Conservation (phyloP, 2,113 vertebrate species). For the Eurystomus gularis region DNA sequence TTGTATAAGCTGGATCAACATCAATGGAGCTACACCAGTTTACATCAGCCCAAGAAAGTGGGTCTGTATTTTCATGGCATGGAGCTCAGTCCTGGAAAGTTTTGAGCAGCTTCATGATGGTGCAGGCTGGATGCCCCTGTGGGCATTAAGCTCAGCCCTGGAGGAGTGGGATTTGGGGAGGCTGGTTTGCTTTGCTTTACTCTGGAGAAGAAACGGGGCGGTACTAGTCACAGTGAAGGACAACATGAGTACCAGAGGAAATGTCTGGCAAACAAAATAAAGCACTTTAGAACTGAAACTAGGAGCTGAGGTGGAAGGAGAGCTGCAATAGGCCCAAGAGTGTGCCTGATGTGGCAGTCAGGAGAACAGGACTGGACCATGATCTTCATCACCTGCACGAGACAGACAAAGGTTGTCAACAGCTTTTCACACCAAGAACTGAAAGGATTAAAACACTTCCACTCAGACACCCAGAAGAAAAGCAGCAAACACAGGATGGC, state of each 20-base stretch:
- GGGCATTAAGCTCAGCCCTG: background rate
- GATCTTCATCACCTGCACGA: background rate
- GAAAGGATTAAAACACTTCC: background rate
- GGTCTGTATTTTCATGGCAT: background rate
- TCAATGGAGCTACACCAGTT: background rate
- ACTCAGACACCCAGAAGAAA: background rate
- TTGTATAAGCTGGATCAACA: background rate
- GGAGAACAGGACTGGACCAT: background rate
- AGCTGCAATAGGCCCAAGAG: background rate
- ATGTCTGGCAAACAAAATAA: background rate
- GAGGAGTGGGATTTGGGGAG: background rate
- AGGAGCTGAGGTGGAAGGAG: background rate
- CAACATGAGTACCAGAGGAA: background rate
- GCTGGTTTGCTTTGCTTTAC: background rate
- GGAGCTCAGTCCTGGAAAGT: background rate
- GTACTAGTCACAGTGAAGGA: background rate
- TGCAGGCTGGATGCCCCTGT: background rate
- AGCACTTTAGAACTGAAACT: background rate
- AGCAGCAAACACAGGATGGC: background rate
- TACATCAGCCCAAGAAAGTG: background rate
- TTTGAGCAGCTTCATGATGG: background rate
- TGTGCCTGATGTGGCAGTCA: fast-evolving
- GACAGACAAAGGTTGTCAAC: background rate
- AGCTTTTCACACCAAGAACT: background rate
- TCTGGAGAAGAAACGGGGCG: background rate